phyloP scores from a whole-genome alignment of 2,888 invertebrate genomes.

The Aethes cnicana region DNA sequence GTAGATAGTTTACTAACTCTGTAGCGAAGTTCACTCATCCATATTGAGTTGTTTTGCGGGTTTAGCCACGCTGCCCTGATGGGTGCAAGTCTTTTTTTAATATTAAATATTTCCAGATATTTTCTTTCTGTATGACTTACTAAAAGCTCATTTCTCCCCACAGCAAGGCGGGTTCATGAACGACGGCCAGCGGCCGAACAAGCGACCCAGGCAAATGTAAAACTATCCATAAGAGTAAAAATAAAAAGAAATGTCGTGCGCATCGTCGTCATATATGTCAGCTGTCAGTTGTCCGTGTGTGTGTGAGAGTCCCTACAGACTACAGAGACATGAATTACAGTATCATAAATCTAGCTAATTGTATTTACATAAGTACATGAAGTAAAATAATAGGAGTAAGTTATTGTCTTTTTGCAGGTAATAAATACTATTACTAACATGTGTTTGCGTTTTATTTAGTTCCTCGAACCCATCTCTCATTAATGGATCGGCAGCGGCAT shows the following conservation, averaged over 20 bases:
- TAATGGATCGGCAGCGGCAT: too few species aligned
- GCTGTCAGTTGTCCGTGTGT: constrained; percentile 66
- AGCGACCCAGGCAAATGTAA: constrained; percentile 76
- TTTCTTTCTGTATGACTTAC: constrained; percentile 27
- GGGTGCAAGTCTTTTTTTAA: too few species aligned
- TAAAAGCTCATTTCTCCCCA: too few species aligned
- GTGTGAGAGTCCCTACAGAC: constrained; percentile 69
- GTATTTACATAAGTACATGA: constrained; percentile 80
- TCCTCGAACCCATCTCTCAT: too few species aligned
- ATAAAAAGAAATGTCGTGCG: constrained; percentile 32
- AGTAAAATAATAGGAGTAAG: constrained; percentile 69
- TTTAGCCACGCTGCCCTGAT: too few species aligned
- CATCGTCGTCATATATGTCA: constrained; percentile 47
- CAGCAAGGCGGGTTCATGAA: constrained; percentile 75
- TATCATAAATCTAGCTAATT: constrained; percentile 77
- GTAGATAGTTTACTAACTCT: too few species aligned
- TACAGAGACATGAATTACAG: constrained; percentile 58
- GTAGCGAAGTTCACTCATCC: too few species aligned
- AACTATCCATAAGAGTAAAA: constrained; percentile 43
- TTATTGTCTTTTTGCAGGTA: constrained; percentile 78
- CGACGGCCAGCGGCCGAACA: constrained; percentile 79
- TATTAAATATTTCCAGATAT: background rate
- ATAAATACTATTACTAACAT: constrained; percentile 79
- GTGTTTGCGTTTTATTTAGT: constrained; percentile 42
- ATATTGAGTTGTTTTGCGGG: too few species aligned